Evolutionary conservation across 2,797 vertebrate species (phyloP).

Genomic region (Typhlichthys subterraneus): DNA sequence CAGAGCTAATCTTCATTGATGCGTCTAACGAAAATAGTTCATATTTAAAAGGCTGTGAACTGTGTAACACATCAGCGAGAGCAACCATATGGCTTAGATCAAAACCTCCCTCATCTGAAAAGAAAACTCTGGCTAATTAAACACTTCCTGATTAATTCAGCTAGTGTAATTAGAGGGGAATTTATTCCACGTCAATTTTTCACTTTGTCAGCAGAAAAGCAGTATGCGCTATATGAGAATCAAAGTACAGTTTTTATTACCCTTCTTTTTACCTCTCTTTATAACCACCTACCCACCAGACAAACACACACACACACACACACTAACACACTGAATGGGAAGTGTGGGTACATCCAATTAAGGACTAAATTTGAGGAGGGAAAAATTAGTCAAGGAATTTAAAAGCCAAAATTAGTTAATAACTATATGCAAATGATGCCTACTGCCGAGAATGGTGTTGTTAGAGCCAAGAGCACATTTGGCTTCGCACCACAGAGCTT

Average conservation of each 20-base stretch:
- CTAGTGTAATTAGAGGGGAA: constrained; percentile 73
- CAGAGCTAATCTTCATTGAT: constrained; percentile 30
- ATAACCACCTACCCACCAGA: neutral
- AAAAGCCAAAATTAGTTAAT: too few relatives aligned
- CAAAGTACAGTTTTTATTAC: constrained; percentile 26
- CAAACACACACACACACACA: neutral
- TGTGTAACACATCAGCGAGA: constrained; percentile 50
- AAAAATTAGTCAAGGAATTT: too few relatives aligned
- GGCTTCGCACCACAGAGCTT: too few relatives aligned
- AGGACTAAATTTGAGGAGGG: too few relatives aligned
- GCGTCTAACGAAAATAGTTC: constrained; percentile 44
- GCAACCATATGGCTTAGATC: constrained; percentile 67
- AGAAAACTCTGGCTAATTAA: constrained; percentile 73
- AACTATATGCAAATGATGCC: too few relatives aligned
- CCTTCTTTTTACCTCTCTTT: neutral
- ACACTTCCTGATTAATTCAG: constrained; percentile 74
- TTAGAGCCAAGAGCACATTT: too few relatives aligned
- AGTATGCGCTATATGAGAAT: constrained; percentile 46
- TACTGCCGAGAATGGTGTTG: too few relatives aligned
- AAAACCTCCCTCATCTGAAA: constrained; percentile 64
- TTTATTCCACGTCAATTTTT: constrained; percentile 76
- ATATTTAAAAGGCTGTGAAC: constrained; percentile 59
- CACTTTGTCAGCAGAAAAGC: constrained; percentile 70
- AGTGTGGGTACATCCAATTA: neutral
- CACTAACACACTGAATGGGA: neutral